Evolutionary conservation across 2,888 invertebrate genomes (phyloP).

Genomic region (Lasioglossum figueresi): DNA sequence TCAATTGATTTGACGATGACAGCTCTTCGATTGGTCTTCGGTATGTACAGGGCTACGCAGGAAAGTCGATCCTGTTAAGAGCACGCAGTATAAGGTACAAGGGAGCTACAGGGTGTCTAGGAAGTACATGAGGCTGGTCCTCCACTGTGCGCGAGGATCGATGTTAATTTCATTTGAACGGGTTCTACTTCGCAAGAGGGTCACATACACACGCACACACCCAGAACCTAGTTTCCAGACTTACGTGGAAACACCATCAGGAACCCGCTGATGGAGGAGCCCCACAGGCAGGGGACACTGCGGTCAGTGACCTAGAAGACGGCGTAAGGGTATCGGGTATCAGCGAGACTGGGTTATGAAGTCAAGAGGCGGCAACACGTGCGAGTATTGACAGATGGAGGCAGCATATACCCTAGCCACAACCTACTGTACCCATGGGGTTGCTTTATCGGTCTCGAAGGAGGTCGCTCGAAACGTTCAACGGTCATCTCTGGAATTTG

Average conservation of each 20-base stretch:
- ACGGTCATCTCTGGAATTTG: neutral
- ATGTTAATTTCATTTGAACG: neutral
- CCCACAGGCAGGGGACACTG: neutral
- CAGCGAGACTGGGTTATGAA: slow-evolving; percentile 2
- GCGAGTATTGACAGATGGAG: neutral
- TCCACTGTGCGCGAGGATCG: neutral
- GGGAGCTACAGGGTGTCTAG: neutral
- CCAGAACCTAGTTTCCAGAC: neutral
- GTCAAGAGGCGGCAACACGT: neutral
- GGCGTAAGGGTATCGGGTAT: neutral
- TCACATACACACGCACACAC: too few relatives aligned
- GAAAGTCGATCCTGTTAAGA: slow-evolving; percentile 47
- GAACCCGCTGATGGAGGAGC: neutral
- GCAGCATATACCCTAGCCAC: neutral
- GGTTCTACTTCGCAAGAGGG: neutral
- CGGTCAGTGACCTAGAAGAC: slow-evolving; percentile 3
- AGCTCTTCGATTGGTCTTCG: neutral
- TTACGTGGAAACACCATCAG: neutral
- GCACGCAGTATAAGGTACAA: slow-evolving; percentile 35
- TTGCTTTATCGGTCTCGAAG: neutral
- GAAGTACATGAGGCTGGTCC: neutral
- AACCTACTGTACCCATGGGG: neutral
- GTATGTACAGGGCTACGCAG: neutral
- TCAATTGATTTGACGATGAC: too few relatives aligned
- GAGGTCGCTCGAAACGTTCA: neutral